phyloP scores from a whole-genome alignment of 1,140 invertebrate genomes.

The Psix sp. region DNA sequence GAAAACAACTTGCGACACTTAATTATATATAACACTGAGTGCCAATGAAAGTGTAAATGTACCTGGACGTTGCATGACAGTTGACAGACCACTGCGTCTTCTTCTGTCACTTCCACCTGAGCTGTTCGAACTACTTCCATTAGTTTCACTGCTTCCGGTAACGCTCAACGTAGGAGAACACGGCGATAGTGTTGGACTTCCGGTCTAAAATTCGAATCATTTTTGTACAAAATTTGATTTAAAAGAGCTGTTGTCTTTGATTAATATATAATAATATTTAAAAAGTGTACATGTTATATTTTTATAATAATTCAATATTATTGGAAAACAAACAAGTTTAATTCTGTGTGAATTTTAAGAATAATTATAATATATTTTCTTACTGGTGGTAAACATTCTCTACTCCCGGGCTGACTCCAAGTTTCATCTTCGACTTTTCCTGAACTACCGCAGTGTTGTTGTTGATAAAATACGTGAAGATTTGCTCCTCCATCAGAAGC shows the following conservation, averaged over 20 bases:
- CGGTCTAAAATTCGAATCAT: slow-evolving; percentile 63
- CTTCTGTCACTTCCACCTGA: slow-evolving; percentile 79
- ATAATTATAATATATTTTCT: slow-evolving; percentile 47
- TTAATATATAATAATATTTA: no score
- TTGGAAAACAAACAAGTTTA: no score
- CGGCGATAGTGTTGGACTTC: slow-evolving; percentile 76
- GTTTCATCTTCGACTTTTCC: slow-evolving; percentile 76
- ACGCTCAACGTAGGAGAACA: slow-evolving; percentile 74
- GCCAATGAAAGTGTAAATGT: slow-evolving; percentile 56
- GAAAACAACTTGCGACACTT: slow-evolving; percentile 30
- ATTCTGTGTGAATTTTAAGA: not conserved
- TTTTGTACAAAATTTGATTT: slow-evolving; percentile 53
- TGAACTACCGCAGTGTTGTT: slow-evolving; percentile 67
- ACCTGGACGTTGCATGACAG: slow-evolving; percentile 93
- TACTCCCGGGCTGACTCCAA: slow-evolving; percentile 82
- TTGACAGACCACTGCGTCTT: slow-evolving; percentile 86
- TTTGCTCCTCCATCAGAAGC: slow-evolving; percentile 98
- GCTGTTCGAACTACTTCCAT: slow-evolving; percentile 71
- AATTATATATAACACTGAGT: slow-evolving; percentile 15
- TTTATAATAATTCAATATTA: no score
- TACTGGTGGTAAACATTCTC: slow-evolving; percentile 79
- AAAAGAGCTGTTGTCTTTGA: no score
- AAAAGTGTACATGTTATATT: no score
- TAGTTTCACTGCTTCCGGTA: slow-evolving; percentile 67
- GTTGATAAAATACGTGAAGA: slow-evolving; percentile 87